phyloP scores from a whole-genome alignment of 2,888 invertebrate genomes.

The Drosophila barbarae region DNA sequence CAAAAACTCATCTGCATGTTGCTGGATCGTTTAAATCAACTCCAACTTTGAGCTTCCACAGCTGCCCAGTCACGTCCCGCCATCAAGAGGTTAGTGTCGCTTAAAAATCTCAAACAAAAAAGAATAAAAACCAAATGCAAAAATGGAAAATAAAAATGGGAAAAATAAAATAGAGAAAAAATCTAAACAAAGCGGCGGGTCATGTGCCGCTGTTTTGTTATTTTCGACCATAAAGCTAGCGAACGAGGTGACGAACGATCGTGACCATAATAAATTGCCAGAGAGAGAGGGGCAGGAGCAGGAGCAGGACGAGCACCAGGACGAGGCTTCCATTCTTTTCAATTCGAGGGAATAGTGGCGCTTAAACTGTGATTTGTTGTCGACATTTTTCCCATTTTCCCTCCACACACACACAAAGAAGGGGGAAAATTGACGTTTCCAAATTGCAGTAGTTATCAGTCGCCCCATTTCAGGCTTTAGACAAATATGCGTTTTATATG shows the following conservation, averaged over 20 bases:
- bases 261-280: slow-evolving; percentile 43
- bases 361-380: slow-evolving; percentile 25
- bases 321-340: slow-evolving; percentile 22
- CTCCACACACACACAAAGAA: neutral
- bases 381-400: slow-evolving; percentile 9
- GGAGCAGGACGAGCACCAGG: neutral
- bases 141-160: slow-evolving; percentile 1
- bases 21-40: slow-evolving; percentile 67
- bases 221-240: slow-evolving; percentile 37
- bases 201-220: slow-evolving; percentile 18
- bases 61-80: slow-evolving; percentile 35
- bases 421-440: neutral
- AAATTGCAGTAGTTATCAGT: slow-evolving; percentile 11
- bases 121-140: neutral
- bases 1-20: slow-evolving; percentile 61
- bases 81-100: slow-evolving; percentile 39
- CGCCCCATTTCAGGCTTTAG: neutral
- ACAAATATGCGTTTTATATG: slow-evolving; percentile 4
- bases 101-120: slow-evolving; percentile 17
- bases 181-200: neutral
- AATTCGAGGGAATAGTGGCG: slow-evolving; percentile 14
- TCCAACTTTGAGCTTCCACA: slow-evolving; percentile 10
- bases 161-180: neutral
- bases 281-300: neutral
- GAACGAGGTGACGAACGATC: slow-evolving; percentile 46